Evolutionary conservation across 2,113 vertebrate genomes (phyloP).

Genomic region (Nicator chloris): DNA sequence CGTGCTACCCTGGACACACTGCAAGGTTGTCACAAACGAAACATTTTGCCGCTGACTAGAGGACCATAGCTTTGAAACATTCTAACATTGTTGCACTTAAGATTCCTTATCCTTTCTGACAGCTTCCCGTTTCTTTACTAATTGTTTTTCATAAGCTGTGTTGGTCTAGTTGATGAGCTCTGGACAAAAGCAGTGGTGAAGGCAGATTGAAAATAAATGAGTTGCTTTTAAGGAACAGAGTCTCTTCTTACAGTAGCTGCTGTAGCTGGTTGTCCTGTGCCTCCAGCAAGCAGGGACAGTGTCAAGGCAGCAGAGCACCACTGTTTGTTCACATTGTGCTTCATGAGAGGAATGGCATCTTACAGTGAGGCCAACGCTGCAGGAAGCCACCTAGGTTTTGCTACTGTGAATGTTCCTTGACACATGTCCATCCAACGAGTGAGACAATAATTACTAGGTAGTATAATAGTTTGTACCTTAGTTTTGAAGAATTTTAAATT

Average conservation of each 20-base stretch:
- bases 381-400: background rate
- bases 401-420: background rate
- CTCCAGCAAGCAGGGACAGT: background rate
- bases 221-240: background rate
- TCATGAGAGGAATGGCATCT: background rate
- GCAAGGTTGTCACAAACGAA: conserved; percentile 29
- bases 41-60: background rate
- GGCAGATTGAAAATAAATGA: background rate
- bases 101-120: background rate
- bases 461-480: background rate
- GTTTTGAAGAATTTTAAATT: background rate
- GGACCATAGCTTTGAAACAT: background rate
- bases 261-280: background rate
- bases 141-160: background rate
- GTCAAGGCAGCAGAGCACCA: background rate
- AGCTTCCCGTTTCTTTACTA: background rate
- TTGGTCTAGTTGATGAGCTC: background rate
- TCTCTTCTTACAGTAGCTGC: background rate
- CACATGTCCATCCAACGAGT: background rate
- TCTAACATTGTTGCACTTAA: background rate
- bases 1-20: background rate
- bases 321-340: background rate
- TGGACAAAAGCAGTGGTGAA: background rate
- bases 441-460: background rate
- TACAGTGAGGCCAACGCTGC: background rate